Evolutionary conservation across 2,797 vertebrate genomes (phyloP), one percentile per base, ranked within the genome.

Genomic region (Platalea minor): DNA sequence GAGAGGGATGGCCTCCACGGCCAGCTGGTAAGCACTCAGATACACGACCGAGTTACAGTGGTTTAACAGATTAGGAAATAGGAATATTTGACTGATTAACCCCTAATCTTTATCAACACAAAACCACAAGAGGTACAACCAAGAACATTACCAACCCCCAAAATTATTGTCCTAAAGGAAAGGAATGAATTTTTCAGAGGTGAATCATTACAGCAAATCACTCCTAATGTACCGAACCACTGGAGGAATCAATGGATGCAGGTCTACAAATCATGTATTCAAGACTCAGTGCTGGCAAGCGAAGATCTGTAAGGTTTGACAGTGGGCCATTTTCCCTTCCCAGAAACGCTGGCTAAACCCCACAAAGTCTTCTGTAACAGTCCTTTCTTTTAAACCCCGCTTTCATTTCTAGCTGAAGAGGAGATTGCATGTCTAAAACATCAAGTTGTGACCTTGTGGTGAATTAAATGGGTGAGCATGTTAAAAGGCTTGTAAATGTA

Each of bases 381-480:
- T 54, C n/a, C 7, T 29, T 31, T 39, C 75, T 78, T 79, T 51
- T 31, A 48, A 82, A 29, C 41, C 23, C 19, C 68, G 43, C 46
- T 92, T 93, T 96, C 79, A 64, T 84, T 91, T 93, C 67, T 61
- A 95, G 46, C 56, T 93, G 87, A 94, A 95, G 91, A 76, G 85
- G 93, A 91, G 75, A 87, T 94, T 93, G 96, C 96, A 87, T 89
- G 88, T 89, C 93, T 96, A 80, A 91, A 76, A 96, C 96, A 97
- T 96, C 92, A 96, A 96, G 84, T 94, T 93, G 91, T 94, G 89
- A 95, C 97, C 91, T 97, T 96, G 92, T 15, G 73, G 95, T 86
- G 96, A 96, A 96, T 97, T 97, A 97, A 96, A 97, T 94, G 80
- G 91, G 94, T 76, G 91, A 96, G 92, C 87, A 95, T 96, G 95